Conservation (phyloP, 2,797 vertebrate genomes). For the Aselliscus stoliczkanus region DNA sequence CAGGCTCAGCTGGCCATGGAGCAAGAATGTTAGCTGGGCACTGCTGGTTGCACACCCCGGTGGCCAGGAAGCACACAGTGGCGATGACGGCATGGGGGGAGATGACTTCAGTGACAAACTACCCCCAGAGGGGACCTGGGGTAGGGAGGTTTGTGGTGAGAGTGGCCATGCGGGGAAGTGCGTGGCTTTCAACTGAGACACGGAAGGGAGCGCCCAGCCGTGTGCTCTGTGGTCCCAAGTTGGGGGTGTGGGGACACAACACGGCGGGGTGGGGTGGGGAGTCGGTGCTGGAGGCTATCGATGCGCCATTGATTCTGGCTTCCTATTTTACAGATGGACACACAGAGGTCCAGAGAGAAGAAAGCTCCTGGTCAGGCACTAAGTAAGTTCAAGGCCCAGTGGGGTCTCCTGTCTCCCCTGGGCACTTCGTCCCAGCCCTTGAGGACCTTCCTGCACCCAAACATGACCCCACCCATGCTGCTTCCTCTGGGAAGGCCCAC, state of each 20-base stretch:
- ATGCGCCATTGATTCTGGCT: rapidly evolving
- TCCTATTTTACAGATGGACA: rapidly evolving
- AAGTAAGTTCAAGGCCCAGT: background rate
- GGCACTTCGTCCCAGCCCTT: background rate
- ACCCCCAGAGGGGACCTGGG: background rate
- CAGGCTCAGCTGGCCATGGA: background rate
- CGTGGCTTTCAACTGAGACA: background rate
- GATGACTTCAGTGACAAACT: background rate
- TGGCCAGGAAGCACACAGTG: background rate
- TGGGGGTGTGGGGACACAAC: rapidly evolving
- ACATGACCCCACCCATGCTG: background rate
- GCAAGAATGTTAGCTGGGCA: no score
- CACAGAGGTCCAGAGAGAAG: background rate
- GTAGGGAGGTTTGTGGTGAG: background rate
- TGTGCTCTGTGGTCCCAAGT: background rate
- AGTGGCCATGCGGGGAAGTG: background rate
- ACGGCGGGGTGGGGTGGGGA: no score
- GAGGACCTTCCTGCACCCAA: rapidly evolving
- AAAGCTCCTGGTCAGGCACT: rapidly evolving
- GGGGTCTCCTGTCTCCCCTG: background rate
- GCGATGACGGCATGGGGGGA: background rate
- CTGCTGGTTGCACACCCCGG: background rate
- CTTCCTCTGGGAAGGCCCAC: background rate
- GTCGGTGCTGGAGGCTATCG: no score
- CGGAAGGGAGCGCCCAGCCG: background rate